A percentile compares a stretch with the other conserved stretches of the same genome.
phyloP scores from a whole-genome alignment of 1,140 invertebrate species.

The Ganaspis sp. region DNA sequence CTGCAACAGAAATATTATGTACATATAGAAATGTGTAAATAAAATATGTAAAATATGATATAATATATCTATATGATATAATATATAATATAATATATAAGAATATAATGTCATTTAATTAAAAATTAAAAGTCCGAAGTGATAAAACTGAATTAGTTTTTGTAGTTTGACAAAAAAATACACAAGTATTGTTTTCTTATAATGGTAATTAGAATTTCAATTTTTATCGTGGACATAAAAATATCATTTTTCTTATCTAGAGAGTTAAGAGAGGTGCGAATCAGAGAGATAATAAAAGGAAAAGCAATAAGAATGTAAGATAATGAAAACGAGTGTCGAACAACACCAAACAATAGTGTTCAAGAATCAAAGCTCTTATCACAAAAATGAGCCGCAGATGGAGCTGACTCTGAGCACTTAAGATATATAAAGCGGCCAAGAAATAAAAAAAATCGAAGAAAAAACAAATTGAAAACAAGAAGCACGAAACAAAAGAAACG shows the following conservation, averaged over 20 bases:
- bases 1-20: too few relatives aligned
- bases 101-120: too few relatives aligned
- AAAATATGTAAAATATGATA: too few relatives aligned
- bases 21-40: too few relatives aligned
- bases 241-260: constrained; percentile 8
- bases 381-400: not conserved
- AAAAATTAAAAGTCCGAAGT: too few relatives aligned
- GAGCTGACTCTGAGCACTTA: not conserved
- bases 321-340: constrained; percentile 21
- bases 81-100: too few relatives aligned
- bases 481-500: too few relatives aligned
- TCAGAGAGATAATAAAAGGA: not conserved
- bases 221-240: not conserved
- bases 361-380: constrained; percentile 14
- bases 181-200: too few relatives aligned
- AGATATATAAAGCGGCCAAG: not conserved
- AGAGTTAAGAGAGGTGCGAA: not conserved
- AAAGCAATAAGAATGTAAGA: not conserved
- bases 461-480: not conserved
- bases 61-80: too few relatives aligned
- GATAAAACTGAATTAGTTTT: too few relatives aligned
- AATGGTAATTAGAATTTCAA: not conserved
- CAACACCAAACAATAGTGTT: constrained; percentile 5
- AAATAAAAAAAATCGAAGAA: too few relatives aligned
- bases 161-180: too few relatives aligned